Conservation (phyloP, 2,113 vertebrate genomes). For the Piaya cayana region DNA sequence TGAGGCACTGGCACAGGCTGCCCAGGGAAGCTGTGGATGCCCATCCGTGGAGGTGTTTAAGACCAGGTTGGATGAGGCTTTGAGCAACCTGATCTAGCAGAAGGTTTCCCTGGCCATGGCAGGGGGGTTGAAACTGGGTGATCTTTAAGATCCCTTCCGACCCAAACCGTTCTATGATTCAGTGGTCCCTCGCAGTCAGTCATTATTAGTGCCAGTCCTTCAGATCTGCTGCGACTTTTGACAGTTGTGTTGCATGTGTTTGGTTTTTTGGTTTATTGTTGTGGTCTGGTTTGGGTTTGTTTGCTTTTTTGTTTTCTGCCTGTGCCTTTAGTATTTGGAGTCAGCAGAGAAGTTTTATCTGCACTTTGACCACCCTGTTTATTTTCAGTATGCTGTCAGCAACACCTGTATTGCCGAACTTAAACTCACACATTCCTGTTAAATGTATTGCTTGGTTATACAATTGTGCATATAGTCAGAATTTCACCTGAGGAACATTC, state of each 20-base stretch:
- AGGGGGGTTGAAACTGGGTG: too few species aligned
- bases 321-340: background rate
- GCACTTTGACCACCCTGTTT: background rate
- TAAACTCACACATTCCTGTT: background rate
- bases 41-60: too few species aligned
- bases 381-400: background rate
- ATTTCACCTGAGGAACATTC: background rate
- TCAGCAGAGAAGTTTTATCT: background rate
- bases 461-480: background rate
- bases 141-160: too few species aligned
- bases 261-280: too few species aligned
- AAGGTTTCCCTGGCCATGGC: too few species aligned
- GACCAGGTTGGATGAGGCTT: too few species aligned
- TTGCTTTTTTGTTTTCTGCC: too few species aligned
- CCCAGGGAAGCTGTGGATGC: too few species aligned
- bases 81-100: too few species aligned
- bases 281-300: too few species aligned
- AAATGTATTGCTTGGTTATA: background rate
- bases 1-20: too few species aligned
- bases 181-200: background rate
- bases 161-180: too few species aligned
- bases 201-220: accelerated
- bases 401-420: background rate
- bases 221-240: background rate
- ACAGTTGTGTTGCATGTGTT: background rate